phyloP scores from a whole-genome alignment of 2,113 vertebrate species.

The Platysteira castanea region DNA sequence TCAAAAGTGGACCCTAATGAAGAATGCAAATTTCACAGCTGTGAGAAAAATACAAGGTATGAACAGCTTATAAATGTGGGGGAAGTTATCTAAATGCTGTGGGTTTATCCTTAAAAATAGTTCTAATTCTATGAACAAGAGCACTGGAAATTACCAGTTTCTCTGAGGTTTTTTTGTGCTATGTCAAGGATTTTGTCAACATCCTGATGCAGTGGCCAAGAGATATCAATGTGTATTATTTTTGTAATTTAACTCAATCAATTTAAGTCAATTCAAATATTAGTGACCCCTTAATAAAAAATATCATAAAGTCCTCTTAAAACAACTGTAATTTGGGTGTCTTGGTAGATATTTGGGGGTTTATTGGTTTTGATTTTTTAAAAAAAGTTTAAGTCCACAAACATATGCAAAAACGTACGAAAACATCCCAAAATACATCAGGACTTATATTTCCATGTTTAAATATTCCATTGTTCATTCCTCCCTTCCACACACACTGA shows the following conservation, averaged over 20 bases:
- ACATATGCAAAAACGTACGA: rapidly evolving
- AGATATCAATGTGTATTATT: neutral
- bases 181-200: neutral
- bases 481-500: neutral
- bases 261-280: neutral
- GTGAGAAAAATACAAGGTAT: neutral
- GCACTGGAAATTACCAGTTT: neutral
- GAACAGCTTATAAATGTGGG: neutral
- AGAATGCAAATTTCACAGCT: neutral
- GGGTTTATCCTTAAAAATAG: neutral
- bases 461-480: neutral
- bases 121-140: neutral
- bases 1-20: neutral
- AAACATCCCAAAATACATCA: neutral
- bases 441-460: neutral
- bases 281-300: neutral
- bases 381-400: neutral
- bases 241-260: neutral
- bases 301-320: neutral
- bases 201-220: neutral
- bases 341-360: neutral
- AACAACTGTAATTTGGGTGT: neutral
- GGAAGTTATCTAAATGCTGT: neutral
- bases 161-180: neutral
- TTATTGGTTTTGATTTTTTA: neutral